phyloP scores from a whole-genome alignment of 1,140 invertebrate genomes.

The Geopemphigus sp. region DNA sequence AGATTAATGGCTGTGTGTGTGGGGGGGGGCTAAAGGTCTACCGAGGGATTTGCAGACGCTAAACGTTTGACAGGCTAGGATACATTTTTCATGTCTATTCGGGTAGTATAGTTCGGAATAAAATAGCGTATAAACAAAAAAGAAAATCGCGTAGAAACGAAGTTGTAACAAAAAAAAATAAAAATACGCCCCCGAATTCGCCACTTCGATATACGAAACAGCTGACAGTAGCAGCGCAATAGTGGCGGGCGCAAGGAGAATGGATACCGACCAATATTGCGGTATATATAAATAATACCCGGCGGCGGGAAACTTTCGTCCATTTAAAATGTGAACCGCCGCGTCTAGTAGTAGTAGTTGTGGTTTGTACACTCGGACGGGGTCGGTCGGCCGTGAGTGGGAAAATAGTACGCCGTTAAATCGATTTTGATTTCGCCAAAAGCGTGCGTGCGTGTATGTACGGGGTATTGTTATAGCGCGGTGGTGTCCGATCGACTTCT shows the following conservation, averaged over 20 bases:
- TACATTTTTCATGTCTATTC: conserved; percentile 45
- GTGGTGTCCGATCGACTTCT: too few relatives aligned
- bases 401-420: not conserved
- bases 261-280: too few relatives aligned
- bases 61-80: conserved; percentile 44
- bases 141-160: not conserved
- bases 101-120: not conserved
- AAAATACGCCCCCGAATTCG: too few relatives aligned
- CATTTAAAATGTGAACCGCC: too few relatives aligned
- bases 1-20: conserved; percentile 38
- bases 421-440: not conserved
- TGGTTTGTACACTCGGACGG: too few relatives aligned
- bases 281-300: too few relatives aligned
- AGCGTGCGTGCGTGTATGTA: too few relatives aligned
- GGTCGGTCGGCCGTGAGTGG: not conserved
- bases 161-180: conserved; percentile 13
- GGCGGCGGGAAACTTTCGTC: not conserved
- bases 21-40: conserved; percentile 23
- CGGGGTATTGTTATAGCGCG: too few relatives aligned
- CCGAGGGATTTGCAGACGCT: conserved; percentile 35
- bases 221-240: not conserved
- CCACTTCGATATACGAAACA: not conserved
- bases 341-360: too few relatives aligned
- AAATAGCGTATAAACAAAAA: not conserved
- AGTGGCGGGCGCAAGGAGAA: not conserved